phyloP scores from a whole-genome alignment of 23 tunicate genomes.

The Trididemnum nubilum region DNA sequence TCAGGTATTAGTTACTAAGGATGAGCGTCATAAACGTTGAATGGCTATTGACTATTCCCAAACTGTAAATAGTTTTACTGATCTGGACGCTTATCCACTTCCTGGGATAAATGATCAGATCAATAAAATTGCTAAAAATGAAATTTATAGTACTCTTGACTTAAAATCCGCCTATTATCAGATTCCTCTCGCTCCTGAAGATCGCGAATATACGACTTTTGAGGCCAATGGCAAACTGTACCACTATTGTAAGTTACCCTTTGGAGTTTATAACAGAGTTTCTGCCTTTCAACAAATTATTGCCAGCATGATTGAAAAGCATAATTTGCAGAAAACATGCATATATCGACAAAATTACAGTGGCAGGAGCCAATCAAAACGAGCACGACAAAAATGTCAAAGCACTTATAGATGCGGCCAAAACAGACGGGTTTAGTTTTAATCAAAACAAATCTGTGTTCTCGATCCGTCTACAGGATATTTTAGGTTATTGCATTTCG shows the following conservation, averaged over 20 bases:
- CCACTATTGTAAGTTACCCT: neutral
- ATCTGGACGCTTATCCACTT: neutral
- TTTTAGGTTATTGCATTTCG: slow-evolving; percentile 14
- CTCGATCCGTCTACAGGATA: neutral
- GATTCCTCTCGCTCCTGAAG: too few species aligned
- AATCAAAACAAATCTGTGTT: neutral
- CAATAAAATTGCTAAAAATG: too few species aligned
- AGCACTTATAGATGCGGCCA: slow-evolving; percentile 9
- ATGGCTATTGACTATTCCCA: slow-evolving; percentile 31
- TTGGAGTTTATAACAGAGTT: slow-evolving; percentile 16
- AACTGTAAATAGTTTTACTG: slow-evolving; percentile 13
- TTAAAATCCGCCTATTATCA: too few species aligned
- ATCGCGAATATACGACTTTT: too few species aligned
- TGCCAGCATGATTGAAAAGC: neutral
- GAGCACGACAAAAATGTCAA: slow-evolving; percentile 23
- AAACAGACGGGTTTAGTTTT: too few species aligned
- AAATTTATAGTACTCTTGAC: too few species aligned
- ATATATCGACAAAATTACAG: slow-evolving; percentile 13
- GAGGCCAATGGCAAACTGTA: too few species aligned
- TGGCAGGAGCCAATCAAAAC: slow-evolving; percentile 1
- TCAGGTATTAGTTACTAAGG: too few species aligned
- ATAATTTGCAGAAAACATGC: neutral
- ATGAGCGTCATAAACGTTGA: too few species aligned
- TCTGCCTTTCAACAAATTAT: too few species aligned
- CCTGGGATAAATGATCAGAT: too few species aligned